Conservation (phyloP, 1,140 invertebrate species). For the Theocolax elegans region DNA sequence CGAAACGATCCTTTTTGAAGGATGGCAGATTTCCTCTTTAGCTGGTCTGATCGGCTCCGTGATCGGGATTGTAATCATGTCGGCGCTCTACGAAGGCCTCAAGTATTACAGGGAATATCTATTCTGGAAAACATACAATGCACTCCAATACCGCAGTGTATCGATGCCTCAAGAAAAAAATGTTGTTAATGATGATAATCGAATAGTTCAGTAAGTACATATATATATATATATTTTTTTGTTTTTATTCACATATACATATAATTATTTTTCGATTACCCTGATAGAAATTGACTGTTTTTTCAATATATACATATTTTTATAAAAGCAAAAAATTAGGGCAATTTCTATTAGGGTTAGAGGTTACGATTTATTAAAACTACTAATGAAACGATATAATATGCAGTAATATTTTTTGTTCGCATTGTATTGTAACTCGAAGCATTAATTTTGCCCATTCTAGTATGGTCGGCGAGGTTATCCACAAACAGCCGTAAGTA, state of each 20-base stretch:
- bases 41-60: slow-evolving; percentile 84
- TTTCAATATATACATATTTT: too few species aligned
- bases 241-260: too few species aligned
- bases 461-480: slow-evolving; percentile 77
- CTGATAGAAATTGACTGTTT: too few species aligned
- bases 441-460: slow-evolving; percentile 56
- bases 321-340: too few species aligned
- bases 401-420: too few species aligned
- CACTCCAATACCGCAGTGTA: slow-evolving; percentile 76
- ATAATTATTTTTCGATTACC: too few species aligned
- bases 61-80: slow-evolving; percentile 86
- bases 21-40: slow-evolving; percentile 80
- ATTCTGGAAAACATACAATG: slow-evolving; percentile 84
- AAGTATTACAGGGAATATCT: slow-evolving; percentile 90
- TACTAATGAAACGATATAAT: too few species aligned
- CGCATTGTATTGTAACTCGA: too few species aligned
- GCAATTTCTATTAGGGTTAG: too few species aligned
- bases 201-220: slow-evolving; percentile 78
- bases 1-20: slow-evolving; percentile 82
- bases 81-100: slow-evolving; percentile 88
- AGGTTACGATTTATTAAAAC: too few species aligned
- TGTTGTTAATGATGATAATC: slow-evolving; percentile 73
- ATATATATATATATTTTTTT: slow-evolving; percentile 60
- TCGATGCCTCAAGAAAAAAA: slow-evolving; percentile 77
- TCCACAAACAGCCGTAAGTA: slow-evolving; percentile 81